phyloP scores from a whole-genome alignment of 2,888 invertebrate species.

The Megalurothrips usitatus region DNA sequence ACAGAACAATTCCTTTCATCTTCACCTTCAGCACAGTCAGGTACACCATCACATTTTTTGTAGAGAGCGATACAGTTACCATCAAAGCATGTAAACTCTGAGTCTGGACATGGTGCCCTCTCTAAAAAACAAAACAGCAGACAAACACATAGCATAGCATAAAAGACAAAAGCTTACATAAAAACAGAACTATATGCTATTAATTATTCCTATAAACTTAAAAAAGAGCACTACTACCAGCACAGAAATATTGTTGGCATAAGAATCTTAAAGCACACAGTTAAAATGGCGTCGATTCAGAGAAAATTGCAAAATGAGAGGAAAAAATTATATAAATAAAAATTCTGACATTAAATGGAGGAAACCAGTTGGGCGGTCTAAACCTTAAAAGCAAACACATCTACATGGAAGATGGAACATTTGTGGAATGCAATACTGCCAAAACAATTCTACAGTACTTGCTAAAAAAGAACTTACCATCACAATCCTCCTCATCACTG shows the following conservation, averaged over 20 bases:
- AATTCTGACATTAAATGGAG: not conserved
- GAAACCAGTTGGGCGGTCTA: too few relatives aligned
- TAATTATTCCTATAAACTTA: too few relatives aligned
- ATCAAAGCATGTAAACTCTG: slow-evolving; percentile 66
- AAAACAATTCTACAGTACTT: too few relatives aligned
- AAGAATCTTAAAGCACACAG: not conserved
- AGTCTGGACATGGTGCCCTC: slow-evolving; percentile 48
- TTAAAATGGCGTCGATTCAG: not conserved
- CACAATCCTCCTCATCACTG: slow-evolving; percentile 70
- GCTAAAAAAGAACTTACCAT: slow-evolving; percentile 41
- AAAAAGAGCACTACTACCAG: too few relatives aligned
- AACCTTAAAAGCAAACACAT: too few relatives aligned
- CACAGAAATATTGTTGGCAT: not conserved
- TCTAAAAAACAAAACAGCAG: slow-evolving; percentile 32
- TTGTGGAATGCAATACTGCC: too few relatives aligned
- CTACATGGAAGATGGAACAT: too few relatives aligned
- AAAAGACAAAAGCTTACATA: too few relatives aligned
- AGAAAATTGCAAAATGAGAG: not conserved
- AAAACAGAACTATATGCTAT: too few relatives aligned
- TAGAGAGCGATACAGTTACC: slow-evolving; percentile 66
- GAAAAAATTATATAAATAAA: not conserved
- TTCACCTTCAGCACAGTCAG: slow-evolving; percentile 58
- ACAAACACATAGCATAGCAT: slow-evolving; percentile 25
- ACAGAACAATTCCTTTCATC: slow-evolving; percentile 39
- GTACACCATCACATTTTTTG: slow-evolving; percentile 66